Evolutionary conservation across 1,140 invertebrate species (phyloP).

Genomic region (Drosophila neocordata): DNA sequence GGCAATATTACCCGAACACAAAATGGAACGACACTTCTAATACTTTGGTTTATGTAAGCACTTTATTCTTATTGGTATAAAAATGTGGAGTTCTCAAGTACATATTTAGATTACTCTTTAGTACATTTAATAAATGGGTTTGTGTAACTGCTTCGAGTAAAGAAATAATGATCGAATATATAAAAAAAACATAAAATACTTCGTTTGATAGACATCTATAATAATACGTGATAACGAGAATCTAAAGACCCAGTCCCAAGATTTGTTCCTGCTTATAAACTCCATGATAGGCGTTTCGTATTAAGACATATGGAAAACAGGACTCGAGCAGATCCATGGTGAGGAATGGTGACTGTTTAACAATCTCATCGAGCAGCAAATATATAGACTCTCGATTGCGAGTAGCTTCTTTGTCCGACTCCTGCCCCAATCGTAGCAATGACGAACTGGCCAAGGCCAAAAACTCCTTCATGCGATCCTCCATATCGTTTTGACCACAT

Average conservation of each 20-base stretch:
- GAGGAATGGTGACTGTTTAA: conserved; percentile 98
- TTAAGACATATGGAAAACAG: conserved; percentile 98
- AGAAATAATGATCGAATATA: conserved; percentile 51
- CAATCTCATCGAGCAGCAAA: conserved; percentile 96
- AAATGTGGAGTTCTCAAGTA: conserved; percentile 61
- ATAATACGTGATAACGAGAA: conserved; percentile 12
- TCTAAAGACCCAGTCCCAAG: conserved; percentile 70
- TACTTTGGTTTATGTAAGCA: conserved; percentile 64
- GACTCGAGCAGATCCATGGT: conserved; percentile 99
- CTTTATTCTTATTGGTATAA: conserved; percentile 70
- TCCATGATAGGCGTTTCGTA: conserved; percentile 97
- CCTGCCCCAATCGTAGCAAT: conserved; percentile 95
- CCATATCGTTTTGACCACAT: conserved; percentile 96
- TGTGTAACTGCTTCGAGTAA: conserved; percentile 58
- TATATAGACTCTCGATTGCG: conserved; percentile 98
- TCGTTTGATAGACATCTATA: conserved; percentile 23
- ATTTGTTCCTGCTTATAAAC: conserved; percentile 94
- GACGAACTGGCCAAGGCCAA: conserved; percentile 98
- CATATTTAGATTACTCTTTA: conserved; percentile 29
- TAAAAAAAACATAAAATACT: conserved; percentile 52
- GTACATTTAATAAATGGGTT: conserved; percentile 39
- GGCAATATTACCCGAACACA: too few species aligned
- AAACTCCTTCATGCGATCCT: conserved; percentile 99
- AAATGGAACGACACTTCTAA: not conserved
- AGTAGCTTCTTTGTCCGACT: conserved; percentile 96